phyloP scores from a whole-genome alignment of 2,113 vertebrate species.

The Corythornis cristatus region DNA sequence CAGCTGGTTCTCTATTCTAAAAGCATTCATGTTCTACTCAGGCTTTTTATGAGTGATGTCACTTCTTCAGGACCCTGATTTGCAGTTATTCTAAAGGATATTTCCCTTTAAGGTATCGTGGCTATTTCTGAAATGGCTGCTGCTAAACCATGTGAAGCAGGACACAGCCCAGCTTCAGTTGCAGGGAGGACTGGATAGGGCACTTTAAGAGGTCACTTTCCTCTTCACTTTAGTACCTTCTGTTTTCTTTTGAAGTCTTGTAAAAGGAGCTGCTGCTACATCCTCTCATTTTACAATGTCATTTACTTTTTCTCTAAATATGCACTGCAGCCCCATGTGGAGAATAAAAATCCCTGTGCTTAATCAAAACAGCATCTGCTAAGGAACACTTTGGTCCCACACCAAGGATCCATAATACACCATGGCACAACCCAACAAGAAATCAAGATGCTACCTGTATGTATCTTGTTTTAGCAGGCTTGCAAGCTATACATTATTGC shows the following conservation, averaged over 20 bases:
- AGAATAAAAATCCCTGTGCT: background rate
- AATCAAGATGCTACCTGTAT: background rate
- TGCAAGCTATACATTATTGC: background rate
- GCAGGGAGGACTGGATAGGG: background rate
- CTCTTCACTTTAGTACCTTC: background rate
- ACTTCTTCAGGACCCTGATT: background rate
- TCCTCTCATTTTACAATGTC: background rate
- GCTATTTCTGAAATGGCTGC: background rate
- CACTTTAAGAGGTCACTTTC: background rate
- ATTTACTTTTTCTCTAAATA: background rate
- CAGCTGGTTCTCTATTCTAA: background rate
- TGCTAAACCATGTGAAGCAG: background rate
- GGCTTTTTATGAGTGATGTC: background rate
- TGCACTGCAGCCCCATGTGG: background rate
- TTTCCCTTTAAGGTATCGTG: background rate
- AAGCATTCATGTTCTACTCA: background rate
- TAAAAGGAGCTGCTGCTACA: background rate
- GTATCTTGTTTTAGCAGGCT: background rate
- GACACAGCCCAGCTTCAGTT: background rate
- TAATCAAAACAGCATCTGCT: background rate
- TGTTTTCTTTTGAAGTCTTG: background rate
- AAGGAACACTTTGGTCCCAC: background rate
- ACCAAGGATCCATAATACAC: background rate
- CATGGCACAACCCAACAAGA: background rate
- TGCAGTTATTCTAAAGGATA: background rate